Percentiles rank a stretch among this genome's conserved stretches.
phyloP scores from a whole-genome alignment of 2,113 vertebrate species.

The Dryoscopus gambensis region DNA sequence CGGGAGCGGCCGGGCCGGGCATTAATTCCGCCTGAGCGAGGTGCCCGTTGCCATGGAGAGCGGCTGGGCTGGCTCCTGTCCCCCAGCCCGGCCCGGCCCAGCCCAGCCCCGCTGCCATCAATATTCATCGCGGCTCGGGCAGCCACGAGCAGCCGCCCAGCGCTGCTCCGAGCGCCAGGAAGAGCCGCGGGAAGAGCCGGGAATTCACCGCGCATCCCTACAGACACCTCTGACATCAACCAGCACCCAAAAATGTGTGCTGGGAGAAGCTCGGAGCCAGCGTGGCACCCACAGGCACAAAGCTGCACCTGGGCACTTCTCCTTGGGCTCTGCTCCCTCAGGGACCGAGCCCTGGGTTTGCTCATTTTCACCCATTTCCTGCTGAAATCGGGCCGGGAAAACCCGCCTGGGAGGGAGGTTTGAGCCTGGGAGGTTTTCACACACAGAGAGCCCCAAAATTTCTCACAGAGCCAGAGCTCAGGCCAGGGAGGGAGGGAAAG shows the following conservation, averaged over 20 bases:
- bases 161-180: no score
- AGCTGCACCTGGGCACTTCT: neutral
- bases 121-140: no score
- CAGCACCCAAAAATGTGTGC: neutral
- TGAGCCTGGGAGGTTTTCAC: neutral
- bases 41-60: slow-evolving; percentile 71
- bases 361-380: neutral
- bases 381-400: neutral
- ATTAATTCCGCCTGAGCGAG: slow-evolving; percentile 83
- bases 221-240: neutral
- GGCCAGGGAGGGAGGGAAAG: neutral
- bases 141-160: no score
- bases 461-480: neutral
- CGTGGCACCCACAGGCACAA: rapidly evolving
- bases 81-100: no score
- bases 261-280: rapidly evolving
- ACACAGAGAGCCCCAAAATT: neutral
- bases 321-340: neutral
- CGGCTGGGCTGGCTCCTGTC: slow-evolving; percentile 42
- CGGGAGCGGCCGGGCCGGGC: neutral
- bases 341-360: neutral
- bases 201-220: rapidly evolving
- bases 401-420: neutral
- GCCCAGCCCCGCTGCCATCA: neutral
- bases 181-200: rapidly evolving